A percentile compares a stretch with the other conserved stretches of the same genome.
Conservation (phyloP, 1,140 invertebrate genomes). For the Vanessa tameamea region DNA sequence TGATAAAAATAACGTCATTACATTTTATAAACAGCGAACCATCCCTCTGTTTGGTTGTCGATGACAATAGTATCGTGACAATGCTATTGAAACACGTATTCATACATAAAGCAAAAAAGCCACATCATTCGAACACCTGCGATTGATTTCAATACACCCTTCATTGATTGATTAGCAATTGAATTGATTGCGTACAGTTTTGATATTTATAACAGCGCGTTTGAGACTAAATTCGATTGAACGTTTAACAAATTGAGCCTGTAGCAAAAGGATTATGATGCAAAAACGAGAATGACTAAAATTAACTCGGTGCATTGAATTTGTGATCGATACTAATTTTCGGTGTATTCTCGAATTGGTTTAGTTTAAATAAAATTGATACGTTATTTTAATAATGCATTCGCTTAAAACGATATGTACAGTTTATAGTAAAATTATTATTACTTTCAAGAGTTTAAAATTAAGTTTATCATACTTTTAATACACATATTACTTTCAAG, state of each 20-base stretch:
- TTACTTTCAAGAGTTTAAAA: no score
- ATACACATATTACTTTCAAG: no score
- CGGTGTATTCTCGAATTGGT: neutral
- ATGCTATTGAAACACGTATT: slow-evolving; percentile 37
- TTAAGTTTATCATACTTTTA: no score
- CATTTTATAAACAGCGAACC: neutral
- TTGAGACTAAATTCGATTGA: slow-evolving; percentile 21
- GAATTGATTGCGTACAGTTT: slow-evolving; percentile 5
- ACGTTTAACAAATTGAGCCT: slow-evolving; percentile 14
- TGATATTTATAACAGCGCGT: neutral
- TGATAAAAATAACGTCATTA: no score
- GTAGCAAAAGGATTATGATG: slow-evolving; percentile 35
- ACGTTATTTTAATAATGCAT: no score
- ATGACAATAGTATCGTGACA: slow-evolving; percentile 59
- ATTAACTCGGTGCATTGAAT: slow-evolving; percentile 27
- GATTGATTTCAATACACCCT: slow-evolving; percentile 64
- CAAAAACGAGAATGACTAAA: slow-evolving; percentile 31
- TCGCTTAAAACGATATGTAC: no score
- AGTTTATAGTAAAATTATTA: no score
- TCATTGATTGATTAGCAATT: slow-evolving; percentile 63
- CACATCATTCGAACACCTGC: slow-evolving; percentile 74
- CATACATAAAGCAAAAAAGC: slow-evolving; percentile 57
- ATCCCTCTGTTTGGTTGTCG: slow-evolving; percentile 15
- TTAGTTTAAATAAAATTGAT: neutral
- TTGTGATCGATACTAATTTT: slow-evolving; percentile 7